Conservation (phyloP, 2,797 vertebrate genomes). For the Antennarius maculatus region DNA sequence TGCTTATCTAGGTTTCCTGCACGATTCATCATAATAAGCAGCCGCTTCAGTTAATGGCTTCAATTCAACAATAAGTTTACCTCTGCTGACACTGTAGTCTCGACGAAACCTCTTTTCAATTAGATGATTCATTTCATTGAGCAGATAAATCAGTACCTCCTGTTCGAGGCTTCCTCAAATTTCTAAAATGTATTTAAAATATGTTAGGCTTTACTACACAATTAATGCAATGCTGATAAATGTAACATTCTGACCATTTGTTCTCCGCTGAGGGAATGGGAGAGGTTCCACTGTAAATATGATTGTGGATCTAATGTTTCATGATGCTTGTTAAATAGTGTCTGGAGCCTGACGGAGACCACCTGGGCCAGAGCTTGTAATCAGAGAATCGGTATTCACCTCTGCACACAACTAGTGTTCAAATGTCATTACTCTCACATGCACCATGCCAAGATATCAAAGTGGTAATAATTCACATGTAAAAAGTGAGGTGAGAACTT, state of each 20-base stretch:
- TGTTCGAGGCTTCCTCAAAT: slow-evolving; percentile 32
- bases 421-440: slow-evolving; percentile 52
- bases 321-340: slow-evolving; percentile 45
- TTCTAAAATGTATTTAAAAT: slow-evolving; percentile 38
- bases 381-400: slow-evolving; percentile 49
- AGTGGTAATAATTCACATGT: slow-evolving; percentile 50
- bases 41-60: slow-evolving; percentile 71
- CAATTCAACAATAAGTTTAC: slow-evolving; percentile 60
- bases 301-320: slow-evolving; percentile 56
- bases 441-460: slow-evolving; percentile 55
- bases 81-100: slow-evolving; percentile 53
- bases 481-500: slow-evolving; percentile 49
- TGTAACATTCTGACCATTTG: slow-evolving; percentile 34
- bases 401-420: slow-evolving; percentile 37
- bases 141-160: slow-evolving; percentile 56
- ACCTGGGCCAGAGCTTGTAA: slow-evolving; percentile 70
- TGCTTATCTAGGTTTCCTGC: slow-evolving; percentile 72
- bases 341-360: slow-evolving; percentile 65
- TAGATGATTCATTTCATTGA: slow-evolving; percentile 60
- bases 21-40: slow-evolving; percentile 67
- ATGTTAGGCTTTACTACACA: slow-evolving; percentile 34
- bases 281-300: slow-evolving; percentile 65
- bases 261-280: slow-evolving; percentile 28
- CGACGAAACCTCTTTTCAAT: slow-evolving; percentile 60
- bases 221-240: slow-evolving; percentile 62